A percentile compares a stretch with the other conserved stretches of the same genome.
Evolutionary conservation across 2,888 invertebrate species (phyloP).

Genomic region (Scaeva pyrastri): DNA sequence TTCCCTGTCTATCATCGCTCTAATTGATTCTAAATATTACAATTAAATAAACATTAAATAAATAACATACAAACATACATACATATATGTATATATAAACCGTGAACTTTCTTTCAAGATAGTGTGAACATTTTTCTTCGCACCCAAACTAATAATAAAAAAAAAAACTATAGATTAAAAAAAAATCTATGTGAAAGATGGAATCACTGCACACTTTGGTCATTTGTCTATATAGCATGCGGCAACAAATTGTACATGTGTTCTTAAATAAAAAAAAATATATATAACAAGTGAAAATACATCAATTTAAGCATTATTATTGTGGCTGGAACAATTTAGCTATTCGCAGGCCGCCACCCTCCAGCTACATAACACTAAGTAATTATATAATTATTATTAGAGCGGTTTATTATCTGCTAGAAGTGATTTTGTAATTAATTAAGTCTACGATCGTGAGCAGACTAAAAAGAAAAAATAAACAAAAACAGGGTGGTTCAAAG

Average conservation of each 20-base stretch:
- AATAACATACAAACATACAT: not conserved
- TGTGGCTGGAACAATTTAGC: constrained; percentile 28
- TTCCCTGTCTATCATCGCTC: constrained; percentile 38
- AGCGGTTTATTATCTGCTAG: constrained; percentile 63
- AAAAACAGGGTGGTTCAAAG: constrained; percentile 25
- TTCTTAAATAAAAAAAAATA: not conserved
- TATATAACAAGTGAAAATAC: not conserved
- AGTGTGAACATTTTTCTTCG: constrained; percentile 57
- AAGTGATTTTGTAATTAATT: constrained; percentile 71
- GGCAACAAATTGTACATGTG: constrained; percentile 4
- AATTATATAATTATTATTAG: constrained; percentile 73
- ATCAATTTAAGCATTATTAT: constrained; percentile 34
- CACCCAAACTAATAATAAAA: constrained; percentile 52
- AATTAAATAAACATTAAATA: constrained; percentile 62
- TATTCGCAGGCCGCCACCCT: not conserved
- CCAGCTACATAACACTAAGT: constrained; percentile 44
- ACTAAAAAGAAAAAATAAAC: not conserved
- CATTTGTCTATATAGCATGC: constrained; percentile 51
- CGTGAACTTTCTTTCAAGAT: constrained; percentile 32
- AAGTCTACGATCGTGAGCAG: constrained; percentile 36
- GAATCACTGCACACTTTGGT: constrained; percentile 64
- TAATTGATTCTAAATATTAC: constrained; percentile 68
- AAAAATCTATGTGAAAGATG: constrained; percentile 39
- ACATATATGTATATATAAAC: not conserved
- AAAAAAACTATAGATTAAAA: not conserved